Evolutionary conservation across 2,797 vertebrate species (phyloP), one percentile per base, ranked within the genome.

Genomic region (Tangara arthus): DNA sequence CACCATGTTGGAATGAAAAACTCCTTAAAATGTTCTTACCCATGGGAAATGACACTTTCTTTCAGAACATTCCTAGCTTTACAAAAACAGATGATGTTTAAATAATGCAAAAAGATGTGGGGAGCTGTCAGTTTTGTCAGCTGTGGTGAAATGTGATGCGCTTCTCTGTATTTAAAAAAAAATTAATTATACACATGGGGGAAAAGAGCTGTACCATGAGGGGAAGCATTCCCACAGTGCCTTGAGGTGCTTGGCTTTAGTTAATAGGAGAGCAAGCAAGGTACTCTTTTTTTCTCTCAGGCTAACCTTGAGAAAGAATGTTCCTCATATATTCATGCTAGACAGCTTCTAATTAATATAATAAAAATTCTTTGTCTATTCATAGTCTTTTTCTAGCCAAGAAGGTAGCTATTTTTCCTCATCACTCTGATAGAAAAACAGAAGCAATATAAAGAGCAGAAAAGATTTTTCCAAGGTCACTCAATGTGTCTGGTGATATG

Each of bases 51-150:
- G 88, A 89, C 87, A 80, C 75, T 89, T 94, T 92, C 90, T 91
- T 93, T 94, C 64, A 52, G 95, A 97, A 94, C 90, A 59, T 92
- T 93, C 69, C 75, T 92, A 92, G 82, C 86, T 92, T 82, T 89
- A 60, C 57, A 87, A 91, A 96, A 95, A 52, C 83, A 85, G 85
- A 87, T 94, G 73, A 97, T 86, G 77, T 89, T 97, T 96, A 96
- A 96, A 95, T 96, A 93, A 95, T 94, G 80, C 77, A 94, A 77
- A 75, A 94, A 61, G 90, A 93, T 96, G 93, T 94, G 78, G 86
- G 94, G 96, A 96, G 68, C 93, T 95, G 95, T 96, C 95, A 95
- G 55, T 92, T 96, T 88, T 95, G 94, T 96, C 95, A 95, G 83
- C 81, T 87, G 22, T 76, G 64, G 82, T 94, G 88, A 96, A 95